phyloP scores from a whole-genome alignment of 1,140 invertebrate species.

The Gonioctena quinquepunctata region DNA sequence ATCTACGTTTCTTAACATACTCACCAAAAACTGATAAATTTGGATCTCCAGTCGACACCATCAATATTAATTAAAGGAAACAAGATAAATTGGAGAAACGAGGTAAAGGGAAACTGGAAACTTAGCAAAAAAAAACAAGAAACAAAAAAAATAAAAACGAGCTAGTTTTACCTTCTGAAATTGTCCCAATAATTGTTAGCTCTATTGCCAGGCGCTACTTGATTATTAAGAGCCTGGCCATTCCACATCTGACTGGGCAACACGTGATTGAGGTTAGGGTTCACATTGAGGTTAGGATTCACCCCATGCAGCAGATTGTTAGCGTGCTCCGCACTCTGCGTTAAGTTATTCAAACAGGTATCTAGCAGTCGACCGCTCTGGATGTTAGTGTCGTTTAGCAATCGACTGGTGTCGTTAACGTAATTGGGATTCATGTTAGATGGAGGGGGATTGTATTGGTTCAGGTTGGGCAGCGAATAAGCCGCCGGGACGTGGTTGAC shows the following conservation, averaged over 20 bases:
- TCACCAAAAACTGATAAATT: no score
- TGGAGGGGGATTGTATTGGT: constrained; percentile 36
- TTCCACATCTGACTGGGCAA: constrained; percentile 52
- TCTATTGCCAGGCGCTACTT: constrained; percentile 82
- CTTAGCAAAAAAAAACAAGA: neutral
- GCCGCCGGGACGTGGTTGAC: constrained; percentile 43
- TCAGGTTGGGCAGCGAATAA: constrained; percentile 45
- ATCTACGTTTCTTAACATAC: no score
- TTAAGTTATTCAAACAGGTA: constrained; percentile 42
- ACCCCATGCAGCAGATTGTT: constrained; percentile 31
- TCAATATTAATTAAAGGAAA: no score
- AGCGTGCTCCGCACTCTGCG: neutral
- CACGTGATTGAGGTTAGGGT: constrained; percentile 37
- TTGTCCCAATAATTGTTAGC: constrained; percentile 93
- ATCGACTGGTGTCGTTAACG: neutral
- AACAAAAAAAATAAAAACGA: constrained; percentile 3
- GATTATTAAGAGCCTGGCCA: constrained; percentile 74
- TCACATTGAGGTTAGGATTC: constrained; percentile 37
- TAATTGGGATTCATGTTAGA: constrained; percentile 39
- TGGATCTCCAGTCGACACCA: no score
- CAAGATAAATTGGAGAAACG: no score
- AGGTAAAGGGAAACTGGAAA: neutral
- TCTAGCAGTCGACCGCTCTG: constrained; percentile 41
- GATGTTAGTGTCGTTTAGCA: constrained; percentile 33
- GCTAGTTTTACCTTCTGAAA: constrained; percentile 74